Evolutionary conservation across 2,113 vertebrate genomes (phyloP), one percentile per base, ranked within the genome.

Genomic region (Eptatretus burgeri): DNA sequence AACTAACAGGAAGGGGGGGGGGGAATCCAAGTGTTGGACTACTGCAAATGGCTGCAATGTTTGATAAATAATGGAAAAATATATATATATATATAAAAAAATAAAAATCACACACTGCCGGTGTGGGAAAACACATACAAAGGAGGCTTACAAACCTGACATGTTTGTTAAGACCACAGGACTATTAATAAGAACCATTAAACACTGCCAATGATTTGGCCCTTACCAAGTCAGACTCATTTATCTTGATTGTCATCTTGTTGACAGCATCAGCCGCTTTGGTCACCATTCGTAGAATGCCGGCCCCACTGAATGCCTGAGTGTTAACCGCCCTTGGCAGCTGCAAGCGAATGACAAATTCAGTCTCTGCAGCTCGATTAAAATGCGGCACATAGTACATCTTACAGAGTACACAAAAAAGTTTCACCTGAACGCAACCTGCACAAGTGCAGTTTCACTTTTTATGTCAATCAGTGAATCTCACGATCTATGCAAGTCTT

Each of bases 171-270:
- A 17, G 56, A 60, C 11, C 20, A 60, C n/a, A 20, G 56, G 20
- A 13, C 56, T 20, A 60, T 60, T 60, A 60, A 60, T 60, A 60
- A 60, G 56, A 20, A 10, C 56, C 56, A 60, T 60, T 60, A 60
- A 60, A 60, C 56, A 60, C 56, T 60, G 56, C 56, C 56, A 60
- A 11, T 20, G 20, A 20, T n/a, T 20, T n/a, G 56, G 79, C 75
- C 79, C 89, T 93, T 82, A 95, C 91, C 62, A 85, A 82, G 79
- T 98, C 88, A 20, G 88, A 91, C 83, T 98, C 91, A 81, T 94
- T 95, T 87, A 98, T 98, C 85, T 94, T 98, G 83, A 98, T 93
- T 80, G 89, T 98, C 91, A 98, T 98, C 81, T 94, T 95, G 85
- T 94, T 98, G 83, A 98, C 91, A 80, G 91, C 87, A 65, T 98